phyloP scores from a whole-genome alignment of 1,140 invertebrate genomes.

The Laupala kohalensis region DNA sequence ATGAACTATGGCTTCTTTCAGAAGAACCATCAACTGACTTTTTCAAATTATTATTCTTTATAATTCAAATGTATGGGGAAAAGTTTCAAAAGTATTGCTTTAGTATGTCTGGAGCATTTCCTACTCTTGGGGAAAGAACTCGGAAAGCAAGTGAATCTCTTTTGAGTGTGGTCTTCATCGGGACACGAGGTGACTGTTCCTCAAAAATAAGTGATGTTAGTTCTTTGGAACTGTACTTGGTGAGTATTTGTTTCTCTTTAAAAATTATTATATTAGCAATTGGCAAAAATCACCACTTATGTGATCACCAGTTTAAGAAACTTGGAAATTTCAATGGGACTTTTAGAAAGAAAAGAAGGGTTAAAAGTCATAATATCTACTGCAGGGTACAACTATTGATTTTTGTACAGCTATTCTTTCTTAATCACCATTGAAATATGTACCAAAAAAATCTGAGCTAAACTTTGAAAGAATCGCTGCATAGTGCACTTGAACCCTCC shows the following conservation, averaged over 20 bases:
- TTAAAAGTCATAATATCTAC: too few relatives aligned
- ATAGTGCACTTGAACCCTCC: too few relatives aligned
- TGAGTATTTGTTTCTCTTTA: slow-evolving; percentile 14
- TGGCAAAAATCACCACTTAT: not conserved
- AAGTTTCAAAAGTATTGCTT: slow-evolving; percentile 28
- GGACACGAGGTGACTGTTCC: slow-evolving; percentile 23
- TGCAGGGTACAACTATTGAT: too few relatives aligned
- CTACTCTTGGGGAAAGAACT: slow-evolving; percentile 18
- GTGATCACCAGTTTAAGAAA: too few relatives aligned
- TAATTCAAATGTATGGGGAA: slow-evolving; percentile 29
- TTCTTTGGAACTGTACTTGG: slow-evolving; percentile 24
- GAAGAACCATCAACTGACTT: slow-evolving; percentile 25
- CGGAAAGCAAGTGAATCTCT: slow-evolving; percentile 9
- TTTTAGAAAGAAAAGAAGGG: too few relatives aligned
- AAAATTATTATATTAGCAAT: not conserved
- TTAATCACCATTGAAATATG: too few relatives aligned
- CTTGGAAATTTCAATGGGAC: too few relatives aligned
- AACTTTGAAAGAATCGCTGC: too few relatives aligned
- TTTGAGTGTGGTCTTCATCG: slow-evolving; percentile 21
- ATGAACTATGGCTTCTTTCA: slow-evolving; percentile 32
- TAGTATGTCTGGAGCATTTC: slow-evolving; percentile 28
- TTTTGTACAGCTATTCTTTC: too few relatives aligned
- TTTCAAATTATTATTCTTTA: slow-evolving; percentile 26
- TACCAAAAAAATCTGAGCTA: too few relatives aligned
- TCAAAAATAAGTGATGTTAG: slow-evolving; percentile 23